Conservation (phyloP, 2,113 vertebrate species). For the Sterrhoptilus dennistouni region DNA sequence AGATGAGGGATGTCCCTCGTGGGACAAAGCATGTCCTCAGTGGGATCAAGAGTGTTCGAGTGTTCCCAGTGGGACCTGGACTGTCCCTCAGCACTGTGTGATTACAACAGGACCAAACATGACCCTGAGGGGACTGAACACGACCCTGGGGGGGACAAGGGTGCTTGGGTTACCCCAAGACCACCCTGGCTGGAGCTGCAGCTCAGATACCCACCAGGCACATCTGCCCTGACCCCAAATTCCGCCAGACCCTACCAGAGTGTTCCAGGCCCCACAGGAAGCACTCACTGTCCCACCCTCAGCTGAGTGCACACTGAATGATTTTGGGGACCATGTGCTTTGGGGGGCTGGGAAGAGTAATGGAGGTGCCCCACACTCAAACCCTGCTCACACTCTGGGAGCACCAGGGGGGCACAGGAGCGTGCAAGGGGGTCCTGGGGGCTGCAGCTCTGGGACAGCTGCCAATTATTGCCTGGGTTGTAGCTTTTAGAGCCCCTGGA, state of each 20-base stretch:
- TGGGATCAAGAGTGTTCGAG: background rate
- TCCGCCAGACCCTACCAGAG: background rate
- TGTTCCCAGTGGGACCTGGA: background rate
- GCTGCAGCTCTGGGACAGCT: background rate
- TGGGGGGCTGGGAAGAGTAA: background rate
- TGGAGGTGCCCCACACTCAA: rapidly evolving
- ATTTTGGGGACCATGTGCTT: background rate
- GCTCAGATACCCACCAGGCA: rapidly evolving
- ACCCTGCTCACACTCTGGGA: background rate
- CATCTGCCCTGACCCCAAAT: background rate
- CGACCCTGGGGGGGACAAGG: too few relatives aligned
- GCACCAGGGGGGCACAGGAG: background rate
- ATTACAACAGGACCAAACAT: background rate
- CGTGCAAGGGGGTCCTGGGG: background rate
- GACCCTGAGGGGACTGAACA: too few relatives aligned
- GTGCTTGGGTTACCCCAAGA: background rate
- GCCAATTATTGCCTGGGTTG: background rate
- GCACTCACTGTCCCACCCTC: background rate
- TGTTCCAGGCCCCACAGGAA: background rate
- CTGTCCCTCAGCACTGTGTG: background rate
- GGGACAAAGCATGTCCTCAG: background rate
- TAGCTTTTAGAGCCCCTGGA: background rate
- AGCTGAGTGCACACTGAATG: background rate
- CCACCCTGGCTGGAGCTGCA: background rate
- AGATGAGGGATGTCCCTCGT: too few relatives aligned